These are phyloP conservation scores for Nomada fabriciana DNA, from an alignment of 2,888 invertebrate genomes.

Conservation along the genomic window DNA sequence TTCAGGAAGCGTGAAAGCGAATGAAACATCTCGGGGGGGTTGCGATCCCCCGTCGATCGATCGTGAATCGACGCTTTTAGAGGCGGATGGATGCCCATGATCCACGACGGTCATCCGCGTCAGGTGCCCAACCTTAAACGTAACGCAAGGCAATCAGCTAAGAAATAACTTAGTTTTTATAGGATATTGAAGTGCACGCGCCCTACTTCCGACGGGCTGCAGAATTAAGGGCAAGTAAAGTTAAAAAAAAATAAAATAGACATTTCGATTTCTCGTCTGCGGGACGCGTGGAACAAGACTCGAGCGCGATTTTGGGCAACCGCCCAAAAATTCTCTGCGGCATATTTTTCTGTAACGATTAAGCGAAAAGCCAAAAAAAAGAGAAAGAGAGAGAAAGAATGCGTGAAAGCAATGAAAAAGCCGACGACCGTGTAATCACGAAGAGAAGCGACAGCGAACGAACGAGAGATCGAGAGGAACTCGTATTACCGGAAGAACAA, in stretches of 20 bases:
- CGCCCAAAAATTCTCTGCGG: conserved; percentile 50
- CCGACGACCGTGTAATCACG: conserved; percentile 12
- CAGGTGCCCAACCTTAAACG: conserved; percentile 78
- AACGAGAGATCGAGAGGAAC: conserved; percentile 19
- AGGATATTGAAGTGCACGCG: conserved; percentile 81
- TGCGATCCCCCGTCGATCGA: conserved; percentile 8
- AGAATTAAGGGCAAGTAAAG: conserved; percentile 56
- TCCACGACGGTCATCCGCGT: conserved; percentile 52
- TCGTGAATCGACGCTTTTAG: conserved; percentile 5
- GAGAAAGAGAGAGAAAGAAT: background rate
- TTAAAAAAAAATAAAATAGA: conserved; percentile 3
- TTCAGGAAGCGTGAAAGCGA: background rate
- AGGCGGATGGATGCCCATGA: background rate
- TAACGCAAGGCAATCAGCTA: conserved; percentile 85
- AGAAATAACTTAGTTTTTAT: conserved; percentile 84
- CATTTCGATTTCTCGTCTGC: conserved; percentile 60
- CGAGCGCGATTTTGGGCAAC: conserved; percentile 51
- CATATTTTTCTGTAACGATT: conserved; percentile 65
- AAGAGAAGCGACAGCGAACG: conserved; percentile 32
- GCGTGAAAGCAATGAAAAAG: conserved; percentile 1
- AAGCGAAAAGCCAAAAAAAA: conserved; percentile 18
- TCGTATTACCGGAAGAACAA: background rate
- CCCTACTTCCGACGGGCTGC: conserved; percentile 67
- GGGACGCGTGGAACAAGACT: conserved; percentile 51
- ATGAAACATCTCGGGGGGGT: background rate